Evolutionary conservation across 2,797 vertebrate species (phyloP), one percentile per base, ranked within the genome.

Genomic region (Dryobates pubescens): DNA sequence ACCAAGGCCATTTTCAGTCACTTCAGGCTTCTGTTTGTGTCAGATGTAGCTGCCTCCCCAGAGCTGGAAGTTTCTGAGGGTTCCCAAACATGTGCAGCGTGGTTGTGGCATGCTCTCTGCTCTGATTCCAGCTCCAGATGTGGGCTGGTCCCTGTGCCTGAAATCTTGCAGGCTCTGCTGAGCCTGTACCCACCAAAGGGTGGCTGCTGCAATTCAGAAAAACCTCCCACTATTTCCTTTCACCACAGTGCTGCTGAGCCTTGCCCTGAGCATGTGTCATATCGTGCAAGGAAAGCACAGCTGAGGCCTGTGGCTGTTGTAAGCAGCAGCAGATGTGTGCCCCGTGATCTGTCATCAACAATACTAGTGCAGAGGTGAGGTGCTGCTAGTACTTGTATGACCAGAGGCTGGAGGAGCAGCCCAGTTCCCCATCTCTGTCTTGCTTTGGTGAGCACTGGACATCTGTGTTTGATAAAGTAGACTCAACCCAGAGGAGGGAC

Each of bases 1-100:
- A 82, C 82, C 73, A 70, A 85, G 67, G 72, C 73, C 34, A 78
- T 59, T 83, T 92, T 93, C 87, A 86, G 77, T 82, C 88, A 62
- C 64, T 92, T 78, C 53, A 82, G 73, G 73, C 76, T 79, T 76
- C 68, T 90, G 26, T 64, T 89, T 79, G 49, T 86, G 32, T 72
- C 73, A 86, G 79, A 13, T 6, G 4, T 76, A 79, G 74, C 61
- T 93, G 73, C 24, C 61, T 73, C 32, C 0, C 0, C 68, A 64
- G 54, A 93, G 59, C 45, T 95, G 84, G 45, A 64, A 71, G 67
- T 83, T 93, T 90, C 70, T 3, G 4, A 92, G 78, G n/a, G 47
- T 47, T 77, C 15, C 20, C 34, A 17, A 86, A 64, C 2, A 1
- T 36, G 51, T 0, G 0, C 17, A 51, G 38, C 58, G 71, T 71